Evolutionary conservation across 2,888 invertebrate genomes (phyloP).

Genomic region (Iselma pallidipennis): DNA sequence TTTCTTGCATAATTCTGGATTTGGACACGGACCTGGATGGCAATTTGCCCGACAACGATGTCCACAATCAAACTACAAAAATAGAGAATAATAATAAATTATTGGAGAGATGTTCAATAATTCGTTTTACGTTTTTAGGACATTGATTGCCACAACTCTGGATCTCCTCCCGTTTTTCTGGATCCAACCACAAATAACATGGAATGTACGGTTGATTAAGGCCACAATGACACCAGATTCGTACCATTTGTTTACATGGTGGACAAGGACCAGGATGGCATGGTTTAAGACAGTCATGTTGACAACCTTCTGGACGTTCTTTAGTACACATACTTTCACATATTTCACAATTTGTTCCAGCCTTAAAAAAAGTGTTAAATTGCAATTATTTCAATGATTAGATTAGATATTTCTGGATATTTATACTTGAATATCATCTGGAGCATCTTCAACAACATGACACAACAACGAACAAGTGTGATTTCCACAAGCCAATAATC

Average conservation of each 20-base stretch:
- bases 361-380: constrained; percentile 41
- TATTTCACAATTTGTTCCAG: constrained; percentile 60
- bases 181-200: constrained; percentile 69
- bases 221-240: constrained; percentile 81
- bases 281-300: constrained; percentile 69
- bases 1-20: constrained; percentile 71
- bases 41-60: constrained; percentile 79
- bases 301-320: constrained; percentile 72
- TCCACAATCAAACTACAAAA: constrained; percentile 74
- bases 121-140: constrained; percentile 68
- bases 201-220: constrained; percentile 74
- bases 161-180: constrained; percentile 52
- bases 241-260: constrained; percentile 71
- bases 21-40: constrained; percentile 72
- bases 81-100: constrained; percentile 1
- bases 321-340: constrained; percentile 66
- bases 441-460: constrained; percentile 65
- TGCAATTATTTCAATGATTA: background rate
- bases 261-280: constrained; percentile 79
- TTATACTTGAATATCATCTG: constrained; percentile 42
- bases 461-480: constrained; percentile 76
- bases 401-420: constrained; percentile 1
- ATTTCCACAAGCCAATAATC: constrained; percentile 72
- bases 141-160: constrained; percentile 81
- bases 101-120: background rate